Percentiles rank a stretch among this genome's conserved stretches.
phyloP scores from a whole-genome alignment of 2,113 vertebrate genomes.

The Pomatorhinus ruficollis region DNA sequence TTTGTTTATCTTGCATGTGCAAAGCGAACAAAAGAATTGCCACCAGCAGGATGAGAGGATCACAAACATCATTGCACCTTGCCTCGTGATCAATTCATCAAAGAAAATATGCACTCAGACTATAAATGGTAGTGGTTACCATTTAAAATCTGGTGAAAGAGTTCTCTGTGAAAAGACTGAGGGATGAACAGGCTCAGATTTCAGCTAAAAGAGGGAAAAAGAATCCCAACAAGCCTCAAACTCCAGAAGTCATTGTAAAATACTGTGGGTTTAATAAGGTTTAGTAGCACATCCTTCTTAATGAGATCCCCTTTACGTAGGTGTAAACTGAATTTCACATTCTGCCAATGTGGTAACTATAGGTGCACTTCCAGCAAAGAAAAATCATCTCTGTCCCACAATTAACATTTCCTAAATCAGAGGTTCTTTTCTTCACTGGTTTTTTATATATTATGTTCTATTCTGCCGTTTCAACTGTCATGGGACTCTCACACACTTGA shows the following conservation, averaged over 20 bases:
- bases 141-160: not conserved
- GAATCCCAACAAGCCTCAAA: not conserved
- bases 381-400: not conserved
- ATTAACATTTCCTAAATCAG: not conserved
- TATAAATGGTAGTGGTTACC: not conserved
- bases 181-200: not conserved
- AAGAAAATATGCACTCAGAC: not conserved
- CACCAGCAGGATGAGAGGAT: accelerated
- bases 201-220: not conserved
- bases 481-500: not conserved
- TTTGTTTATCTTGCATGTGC: not conserved
- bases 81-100: not conserved
- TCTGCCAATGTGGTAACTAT: not conserved
- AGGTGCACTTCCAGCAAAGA: not conserved
- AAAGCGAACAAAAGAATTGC: not conserved
- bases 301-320: not conserved
- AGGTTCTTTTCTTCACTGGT: not conserved
- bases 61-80: not conserved
- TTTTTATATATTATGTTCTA: not conserved
- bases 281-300: not conserved
- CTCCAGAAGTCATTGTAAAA: not conserved
- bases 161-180: not conserved
- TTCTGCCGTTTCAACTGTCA: not conserved
- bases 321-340: not conserved
- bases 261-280: accelerated